Evolutionary conservation across 1,140 invertebrate species (phyloP).

Genomic region (Halotydeus destructor): DNA sequence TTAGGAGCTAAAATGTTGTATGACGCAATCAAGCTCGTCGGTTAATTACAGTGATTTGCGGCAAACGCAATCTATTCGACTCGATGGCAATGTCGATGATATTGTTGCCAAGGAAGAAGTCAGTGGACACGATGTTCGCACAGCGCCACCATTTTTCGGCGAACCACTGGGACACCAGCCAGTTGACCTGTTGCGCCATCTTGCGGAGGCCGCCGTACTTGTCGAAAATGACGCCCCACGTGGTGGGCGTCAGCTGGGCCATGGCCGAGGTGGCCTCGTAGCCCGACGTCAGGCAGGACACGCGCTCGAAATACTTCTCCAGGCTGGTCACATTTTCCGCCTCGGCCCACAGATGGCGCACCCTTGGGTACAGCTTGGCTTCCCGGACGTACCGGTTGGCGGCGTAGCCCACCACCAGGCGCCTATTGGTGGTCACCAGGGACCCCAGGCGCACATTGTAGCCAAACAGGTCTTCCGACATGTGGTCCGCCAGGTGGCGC

Average conservation of each 20-base stretch:
- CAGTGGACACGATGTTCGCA: constrained; percentile 47
- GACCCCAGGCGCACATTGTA: constrained; percentile 22
- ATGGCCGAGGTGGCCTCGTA: constrained; percentile 12
- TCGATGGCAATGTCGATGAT: constrained; percentile 42
- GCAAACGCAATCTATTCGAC: no score
- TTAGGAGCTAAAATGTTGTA: no score
- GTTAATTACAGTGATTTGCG: no score
- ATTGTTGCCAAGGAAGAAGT: constrained; percentile 49
- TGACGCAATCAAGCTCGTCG: no score
- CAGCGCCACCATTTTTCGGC: constrained; percentile 38
- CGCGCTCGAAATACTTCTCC: constrained; percentile 25
- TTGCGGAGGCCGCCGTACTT: constrained; percentile 32
- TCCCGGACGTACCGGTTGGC: constrained; percentile 15
- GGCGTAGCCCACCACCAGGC: constrained; percentile 35
- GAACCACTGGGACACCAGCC: constrained; percentile 41
- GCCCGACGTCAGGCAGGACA: constrained; percentile 9
- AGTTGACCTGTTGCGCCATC: constrained; percentile 43
- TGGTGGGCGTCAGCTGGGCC: constrained; percentile 52
- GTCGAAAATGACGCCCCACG: constrained; percentile 35
- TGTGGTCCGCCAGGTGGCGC: constrained; percentile 26
- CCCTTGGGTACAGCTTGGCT: constrained; percentile 25
- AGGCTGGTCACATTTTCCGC: constrained; percentile 29
- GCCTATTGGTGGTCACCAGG: constrained; percentile 30
- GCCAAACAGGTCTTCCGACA: neutral
- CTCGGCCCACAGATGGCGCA: constrained; percentile 38